Evolutionary conservation across 2,888 invertebrate genomes (phyloP), one percentile per base, ranked within the genome.

Genomic region (Orthonychiurus folsomi): DNA sequence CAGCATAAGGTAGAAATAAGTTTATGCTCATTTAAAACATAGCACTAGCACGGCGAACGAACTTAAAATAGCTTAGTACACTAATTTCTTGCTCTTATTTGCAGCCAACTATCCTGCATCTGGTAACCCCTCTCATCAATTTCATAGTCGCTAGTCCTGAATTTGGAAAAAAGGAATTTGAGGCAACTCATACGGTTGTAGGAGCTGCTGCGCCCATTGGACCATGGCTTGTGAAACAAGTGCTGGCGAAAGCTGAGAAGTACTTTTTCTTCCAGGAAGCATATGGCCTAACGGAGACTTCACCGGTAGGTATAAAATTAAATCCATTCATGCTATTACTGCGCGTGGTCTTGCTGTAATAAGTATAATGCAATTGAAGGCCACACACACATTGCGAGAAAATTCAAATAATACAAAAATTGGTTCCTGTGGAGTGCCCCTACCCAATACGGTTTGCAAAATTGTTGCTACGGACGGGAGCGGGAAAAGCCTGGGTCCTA

Each of bases 51-150:
- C 15, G 48, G 48, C 48, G 12, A 15, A 12, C 48, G 15, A 15
- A 12, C 15, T 47, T 47, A 15, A 12, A 12, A 12, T 12, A 47
- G 15, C 12, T 47, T 47, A 12, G 12, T 47, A 47, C 12, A 12
- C 15, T 12, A 12, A 47, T 12, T 47, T 12, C 15, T 47, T n/a
- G n/a, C n/a, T 47, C 12, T 47, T 12, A 12, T 52, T n/a, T 24
- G 18, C 24, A 67, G 62, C 68, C 68, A 0, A 70, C 70, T n/a
- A 48, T 57, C 9, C 28, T 65, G 53, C 69, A 66, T 55, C 82
- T 87, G 1, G 90, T 89, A 1, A 89, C 91, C 0, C 89, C 89
- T 0, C 78, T 91, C 5, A 77, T 89, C 23, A 79, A 87, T 1
- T 88, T 89, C 77, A 76, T 91, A 62, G 85, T 86, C 0, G 84